A percentile compares a stretch with the other conserved stretches of the same genome.
phyloP scores from a whole-genome alignment of 2,797 vertebrate species.

The Dipus sagitta region DNA sequence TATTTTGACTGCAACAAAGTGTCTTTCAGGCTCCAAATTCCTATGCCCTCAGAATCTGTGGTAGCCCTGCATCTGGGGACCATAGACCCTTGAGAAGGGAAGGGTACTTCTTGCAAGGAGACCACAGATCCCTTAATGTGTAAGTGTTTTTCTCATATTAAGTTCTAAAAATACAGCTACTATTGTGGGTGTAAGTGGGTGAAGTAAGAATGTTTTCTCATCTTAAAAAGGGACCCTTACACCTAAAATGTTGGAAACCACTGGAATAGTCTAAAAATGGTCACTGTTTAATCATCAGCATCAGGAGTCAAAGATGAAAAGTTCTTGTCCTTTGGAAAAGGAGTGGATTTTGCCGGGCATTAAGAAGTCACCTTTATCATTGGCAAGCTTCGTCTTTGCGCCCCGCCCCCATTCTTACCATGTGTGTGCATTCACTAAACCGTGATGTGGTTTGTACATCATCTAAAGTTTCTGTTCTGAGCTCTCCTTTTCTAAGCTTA shows the following conservation, averaged over 20 bases:
- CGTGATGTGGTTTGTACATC: background rate
- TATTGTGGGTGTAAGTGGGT: conserved; percentile 74
- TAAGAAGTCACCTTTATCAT: conserved; percentile 20
- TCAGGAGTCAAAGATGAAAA: conserved; percentile 18
- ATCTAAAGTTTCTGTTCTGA: background rate
- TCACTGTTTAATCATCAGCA: conserved; percentile 50
- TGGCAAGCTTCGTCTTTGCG: conserved; percentile 28
- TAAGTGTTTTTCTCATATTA: conserved; percentile 61
- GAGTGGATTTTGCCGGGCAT: conserved; percentile 18
- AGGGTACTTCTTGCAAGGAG: conserved; percentile 23
- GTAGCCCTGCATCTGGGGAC: background rate
- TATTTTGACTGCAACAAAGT: conserved; percentile 24
- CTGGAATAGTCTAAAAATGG: conserved; percentile 42
- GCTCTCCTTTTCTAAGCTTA: conserved; percentile 52
- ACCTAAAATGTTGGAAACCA: conserved; percentile 51
- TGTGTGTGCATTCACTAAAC: conserved; percentile 13
- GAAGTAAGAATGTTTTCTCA: conserved; percentile 65
- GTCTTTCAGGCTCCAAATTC: background rate
- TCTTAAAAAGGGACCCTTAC: conserved; percentile 60
- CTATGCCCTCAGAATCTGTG: background rate
- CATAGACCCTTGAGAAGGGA: conserved; percentile 2
- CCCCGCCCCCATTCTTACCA: background rate
- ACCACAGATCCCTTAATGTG: conserved; percentile 66
- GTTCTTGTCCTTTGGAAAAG: conserved; percentile 34
- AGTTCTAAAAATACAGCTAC: conserved; percentile 71